These are phyloP conservation scores for Oikopleura vanhoeffeni DNA, from an alignment of 23 tunicate species.

Conservation along the genomic window DNA sequence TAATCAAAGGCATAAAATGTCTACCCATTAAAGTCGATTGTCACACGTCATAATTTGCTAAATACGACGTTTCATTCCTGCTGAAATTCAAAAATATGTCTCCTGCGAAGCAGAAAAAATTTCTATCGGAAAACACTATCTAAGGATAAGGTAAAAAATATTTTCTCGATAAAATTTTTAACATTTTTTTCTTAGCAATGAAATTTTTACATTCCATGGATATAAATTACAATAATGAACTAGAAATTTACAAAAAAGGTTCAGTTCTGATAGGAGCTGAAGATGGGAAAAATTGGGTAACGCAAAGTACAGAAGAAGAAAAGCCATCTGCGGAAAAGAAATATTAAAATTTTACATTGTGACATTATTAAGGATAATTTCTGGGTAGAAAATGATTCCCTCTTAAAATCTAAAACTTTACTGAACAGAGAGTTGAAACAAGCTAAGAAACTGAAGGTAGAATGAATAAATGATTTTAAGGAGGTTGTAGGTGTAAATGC, in stretches of 20 bases:
- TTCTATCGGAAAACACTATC: not conserved
- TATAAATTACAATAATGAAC: constrained; percentile 71
- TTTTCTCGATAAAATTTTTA: not conserved
- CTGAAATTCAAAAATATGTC: constrained; percentile 18
- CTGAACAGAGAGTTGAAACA: no score
- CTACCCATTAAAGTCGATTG: no score
- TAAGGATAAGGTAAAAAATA: not conserved
- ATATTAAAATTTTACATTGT: not conserved
- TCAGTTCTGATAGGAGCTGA: constrained; percentile 34
- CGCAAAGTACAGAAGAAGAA: not conserved
- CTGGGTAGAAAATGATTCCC: not conserved
- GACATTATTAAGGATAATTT: not conserved
- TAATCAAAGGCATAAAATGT: no score
- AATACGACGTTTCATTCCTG: constrained; percentile 74
- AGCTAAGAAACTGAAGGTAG: no score
- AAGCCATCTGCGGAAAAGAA: not conserved
- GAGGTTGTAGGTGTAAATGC: no score
- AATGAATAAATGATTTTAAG: no score
- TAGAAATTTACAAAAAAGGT: constrained; percentile 63
- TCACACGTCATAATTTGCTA: constrained; percentile 69
- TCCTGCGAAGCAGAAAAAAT: not conserved
- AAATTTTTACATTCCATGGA: constrained; percentile 48
- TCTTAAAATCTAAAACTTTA: no score
- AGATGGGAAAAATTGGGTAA: not conserved
- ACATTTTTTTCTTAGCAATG: constrained; percentile 25